Conservation (phyloP, 2,888 invertebrate genomes). For the Lasioglossum figueresi region DNA sequence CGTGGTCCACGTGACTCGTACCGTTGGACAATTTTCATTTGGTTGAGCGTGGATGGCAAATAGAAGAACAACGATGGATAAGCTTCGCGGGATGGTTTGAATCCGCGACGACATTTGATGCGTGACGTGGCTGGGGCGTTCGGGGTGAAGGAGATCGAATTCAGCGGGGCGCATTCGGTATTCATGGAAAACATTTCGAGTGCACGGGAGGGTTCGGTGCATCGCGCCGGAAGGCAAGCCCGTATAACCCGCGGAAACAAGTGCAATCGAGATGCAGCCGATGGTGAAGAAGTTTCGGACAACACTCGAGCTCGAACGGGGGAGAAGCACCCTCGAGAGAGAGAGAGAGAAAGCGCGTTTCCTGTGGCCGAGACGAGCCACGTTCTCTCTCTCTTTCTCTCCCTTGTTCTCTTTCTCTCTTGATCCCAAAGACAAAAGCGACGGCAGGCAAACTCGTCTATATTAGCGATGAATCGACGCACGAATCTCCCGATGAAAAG, state of each 20-base stretch:
- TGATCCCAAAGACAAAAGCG: slow-evolving; percentile 17
- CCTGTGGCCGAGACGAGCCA: neutral
- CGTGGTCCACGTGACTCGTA: slow-evolving; percentile 1
- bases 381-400: neutral
- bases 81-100: slow-evolving; percentile 27
- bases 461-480: slow-evolving; percentile 19
- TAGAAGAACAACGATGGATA: slow-evolving; percentile 53
- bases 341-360: slow-evolving; percentile 9
- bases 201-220: slow-evolving; percentile 26
- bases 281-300: slow-evolving; percentile 61
- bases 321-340: slow-evolving; percentile 25
- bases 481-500: neutral
- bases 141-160: slow-evolving; percentile 61
- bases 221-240: slow-evolving; percentile 36
- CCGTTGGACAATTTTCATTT: slow-evolving; percentile 28
- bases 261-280: slow-evolving; percentile 58
- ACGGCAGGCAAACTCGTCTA: neutral
- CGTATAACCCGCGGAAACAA: slow-evolving; percentile 57
- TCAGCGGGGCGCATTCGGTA: slow-evolving; percentile 72
- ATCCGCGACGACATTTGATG: slow-evolving; percentile 50
- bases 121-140: slow-evolving; percentile 14
- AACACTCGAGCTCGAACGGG: slow-evolving; percentile 50
- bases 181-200: slow-evolving; percentile 75
- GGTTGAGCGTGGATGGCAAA: slow-evolving; percentile 16
- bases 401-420: neutral